Conservation (phyloP, 35 echinoderm and acorn worm species). For the Ptychodera flava region DNA sequence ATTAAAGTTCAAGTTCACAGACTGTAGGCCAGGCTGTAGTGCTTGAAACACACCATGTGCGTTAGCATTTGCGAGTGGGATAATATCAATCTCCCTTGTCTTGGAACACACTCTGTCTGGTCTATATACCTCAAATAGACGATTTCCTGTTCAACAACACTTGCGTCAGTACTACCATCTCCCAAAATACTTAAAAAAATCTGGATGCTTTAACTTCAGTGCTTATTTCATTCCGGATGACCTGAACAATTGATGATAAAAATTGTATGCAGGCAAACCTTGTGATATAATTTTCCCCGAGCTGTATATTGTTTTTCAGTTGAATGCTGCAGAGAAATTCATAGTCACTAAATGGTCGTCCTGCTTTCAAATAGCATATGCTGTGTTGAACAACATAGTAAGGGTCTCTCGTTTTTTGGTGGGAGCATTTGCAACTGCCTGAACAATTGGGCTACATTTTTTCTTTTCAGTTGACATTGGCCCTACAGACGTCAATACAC, state of each 20-base stretch:
- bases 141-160: slow-evolving; percentile 17
- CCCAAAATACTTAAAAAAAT: slow-evolving; percentile 11
- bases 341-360: slow-evolving; percentile 13
- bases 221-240: slow-evolving; percentile 8
- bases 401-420: neutral
- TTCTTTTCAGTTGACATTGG: neutral
- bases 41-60: too few relatives aligned
- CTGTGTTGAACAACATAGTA: slow-evolving; percentile 10
- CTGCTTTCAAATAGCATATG: slow-evolving; percentile 10
- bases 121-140: slow-evolving; percentile 8
- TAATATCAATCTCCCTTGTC: slow-evolving; percentile 4
- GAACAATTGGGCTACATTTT: neutral
- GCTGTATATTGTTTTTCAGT: slow-evolving; percentile 6
- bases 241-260: slow-evolving; percentile 11
- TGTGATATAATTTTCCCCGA: neutral
- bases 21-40: neutral
- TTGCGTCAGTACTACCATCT: slow-evolving; percentile 20
- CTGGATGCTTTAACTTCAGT: neutral
- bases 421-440: neutral
- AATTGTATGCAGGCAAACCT: slow-evolving; percentile 15
- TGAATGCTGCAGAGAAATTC: neutral
- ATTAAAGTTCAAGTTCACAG: neutral
- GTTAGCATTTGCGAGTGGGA: neutral
- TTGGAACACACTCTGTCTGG: neutral
- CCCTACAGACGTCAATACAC: neutral